Percentiles rank a stretch among this genome's conserved stretches.
phyloP scores from a whole-genome alignment of 1,140 invertebrate species.

The Leptopilina boulardi region DNA sequence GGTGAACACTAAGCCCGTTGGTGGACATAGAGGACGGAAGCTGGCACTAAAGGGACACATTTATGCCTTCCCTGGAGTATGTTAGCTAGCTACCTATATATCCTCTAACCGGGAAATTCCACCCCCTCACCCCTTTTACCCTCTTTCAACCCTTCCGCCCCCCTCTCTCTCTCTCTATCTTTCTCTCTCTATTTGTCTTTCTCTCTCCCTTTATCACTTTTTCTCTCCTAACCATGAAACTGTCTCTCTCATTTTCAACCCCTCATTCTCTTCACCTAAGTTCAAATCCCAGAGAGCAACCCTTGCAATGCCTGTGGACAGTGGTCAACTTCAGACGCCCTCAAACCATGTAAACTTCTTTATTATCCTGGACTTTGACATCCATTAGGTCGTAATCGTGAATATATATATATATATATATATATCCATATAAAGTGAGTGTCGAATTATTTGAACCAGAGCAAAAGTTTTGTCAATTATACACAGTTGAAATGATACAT shows the following conservation, averaged over 20 bases:
- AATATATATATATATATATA: slow-evolving; percentile 38
- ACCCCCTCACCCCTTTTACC: background rate
- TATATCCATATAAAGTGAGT: slow-evolving; percentile 37
- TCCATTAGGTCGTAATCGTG: slow-evolving; percentile 51
- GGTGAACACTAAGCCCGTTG: slow-evolving; percentile 52
- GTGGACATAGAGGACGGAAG: slow-evolving; percentile 59
- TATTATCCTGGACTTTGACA: slow-evolving; percentile 47
- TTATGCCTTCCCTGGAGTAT: slow-evolving; percentile 69
- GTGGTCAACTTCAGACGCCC: slow-evolving; percentile 53
- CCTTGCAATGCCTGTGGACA: slow-evolving; percentile 42
- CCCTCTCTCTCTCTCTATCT: background rate
- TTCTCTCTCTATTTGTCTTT: background rate
- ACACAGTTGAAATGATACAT: background rate
- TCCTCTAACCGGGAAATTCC: slow-evolving; percentile 35
- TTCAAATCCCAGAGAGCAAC: slow-evolving; percentile 47
- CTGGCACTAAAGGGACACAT: slow-evolving; percentile 67
- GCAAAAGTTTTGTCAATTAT: background rate
- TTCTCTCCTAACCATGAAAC: too few species aligned
- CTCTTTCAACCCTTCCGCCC: background rate
- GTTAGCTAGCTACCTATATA: slow-evolving; percentile 53
- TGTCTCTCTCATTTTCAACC: slow-evolving; percentile 43
- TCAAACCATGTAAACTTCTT: slow-evolving; percentile 48
- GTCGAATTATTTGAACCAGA: slow-evolving; percentile 39
- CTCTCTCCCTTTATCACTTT: too few species aligned
- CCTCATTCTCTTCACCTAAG: slow-evolving; percentile 35